phyloP scores from a whole-genome alignment of 2,113 vertebrate genomes.

The Ammospiza caudacuta region DNA sequence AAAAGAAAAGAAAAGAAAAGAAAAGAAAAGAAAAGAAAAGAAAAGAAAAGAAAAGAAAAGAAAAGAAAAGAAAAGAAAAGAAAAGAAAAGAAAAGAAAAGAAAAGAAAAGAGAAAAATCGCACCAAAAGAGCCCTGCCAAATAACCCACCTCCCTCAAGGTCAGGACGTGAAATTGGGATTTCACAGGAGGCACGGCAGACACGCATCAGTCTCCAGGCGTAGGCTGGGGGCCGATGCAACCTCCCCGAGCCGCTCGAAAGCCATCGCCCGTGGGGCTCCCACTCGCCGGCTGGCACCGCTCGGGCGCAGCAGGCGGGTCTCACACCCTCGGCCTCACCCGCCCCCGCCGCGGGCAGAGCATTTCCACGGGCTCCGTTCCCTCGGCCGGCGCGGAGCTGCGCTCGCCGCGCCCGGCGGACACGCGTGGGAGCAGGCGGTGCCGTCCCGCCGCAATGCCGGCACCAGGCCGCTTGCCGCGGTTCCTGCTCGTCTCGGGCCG shows the following conservation, averaged over 20 bases:
- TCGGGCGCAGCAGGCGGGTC: rapidly evolving
- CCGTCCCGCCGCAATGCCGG: neutral
- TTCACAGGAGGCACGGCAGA: neutral
- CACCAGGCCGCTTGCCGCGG: neutral
- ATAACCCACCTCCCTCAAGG: neutral
- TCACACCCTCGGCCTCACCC: no score
- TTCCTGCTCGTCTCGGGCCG: neutral
- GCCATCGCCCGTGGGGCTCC: rapidly evolving
- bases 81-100: no score
- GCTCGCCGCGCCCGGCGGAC: neutral
- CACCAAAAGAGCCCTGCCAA: neutral
- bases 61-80: no score
- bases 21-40: no score
- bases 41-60: no score
- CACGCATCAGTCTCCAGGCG: no score
- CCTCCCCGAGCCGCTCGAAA: no score
- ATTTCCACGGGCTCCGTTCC: neutral
- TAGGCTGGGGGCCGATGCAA: rapidly evolving
- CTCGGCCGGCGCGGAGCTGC: neutral
- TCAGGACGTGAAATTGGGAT: neutral
- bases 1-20: no score
- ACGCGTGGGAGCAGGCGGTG: neutral
- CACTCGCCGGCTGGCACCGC: neutral
- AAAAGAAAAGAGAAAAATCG: no score
- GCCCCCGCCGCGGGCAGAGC: rapidly evolving